Conservation (phyloP, 2,888 invertebrate species). For the Ectobius pallidus region DNA sequence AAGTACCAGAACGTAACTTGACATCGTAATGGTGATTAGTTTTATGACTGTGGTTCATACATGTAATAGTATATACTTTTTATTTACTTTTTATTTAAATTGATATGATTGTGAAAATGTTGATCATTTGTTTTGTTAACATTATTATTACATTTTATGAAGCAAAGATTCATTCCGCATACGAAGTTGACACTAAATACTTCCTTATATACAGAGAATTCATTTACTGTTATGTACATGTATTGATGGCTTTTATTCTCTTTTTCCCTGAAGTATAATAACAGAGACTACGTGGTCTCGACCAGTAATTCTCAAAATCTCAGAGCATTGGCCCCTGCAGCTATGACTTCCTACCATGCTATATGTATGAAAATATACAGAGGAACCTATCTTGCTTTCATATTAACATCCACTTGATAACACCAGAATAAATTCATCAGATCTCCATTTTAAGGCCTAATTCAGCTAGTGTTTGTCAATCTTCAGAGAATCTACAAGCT, state of each 20-base stretch:
- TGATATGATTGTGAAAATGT: constrained; percentile 35
- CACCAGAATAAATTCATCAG: too few species aligned
- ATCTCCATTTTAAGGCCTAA: too few species aligned
- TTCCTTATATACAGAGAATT: constrained; percentile 32
- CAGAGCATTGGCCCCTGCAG: too few species aligned
- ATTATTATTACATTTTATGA: constrained; percentile 33
- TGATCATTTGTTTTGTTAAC: constrained; percentile 22
- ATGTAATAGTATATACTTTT: constrained; percentile 19
- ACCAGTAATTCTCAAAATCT: too few species aligned
- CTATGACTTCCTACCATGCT: too few species aligned
- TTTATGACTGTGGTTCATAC: constrained; percentile 24
- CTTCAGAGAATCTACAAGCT: too few species aligned
- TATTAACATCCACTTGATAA: too few species aligned
- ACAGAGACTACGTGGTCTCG: constrained; percentile 19
- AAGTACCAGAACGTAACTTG: background rate
- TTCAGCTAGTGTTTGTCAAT: too few species aligned
- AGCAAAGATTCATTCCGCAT: constrained; percentile 33
- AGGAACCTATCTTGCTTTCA: too few species aligned
- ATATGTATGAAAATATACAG: too few species aligned
- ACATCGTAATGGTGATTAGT: constrained; percentile 2
- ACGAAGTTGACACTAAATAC: constrained; percentile 29
- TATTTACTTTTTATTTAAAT: background rate
- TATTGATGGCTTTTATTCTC: constrained; percentile 16
- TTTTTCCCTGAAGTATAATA: constrained; percentile 35
- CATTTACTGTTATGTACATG: constrained; percentile 34